A percentile compares a stretch with the other conserved stretches of the same genome.
Conservation (phyloP, 2,113 vertebrate species). For the Felis catus region F.catus_Fca126_mat1.0 CM031426.1:50936501-50937000, state of each 20-base stretch:
- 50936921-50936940: too few species aligned
- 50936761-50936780: background rate
- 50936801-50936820: background rate
- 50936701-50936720: background rate
- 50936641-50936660: background rate
- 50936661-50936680: background rate
- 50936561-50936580: background rate
- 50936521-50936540: background rate
- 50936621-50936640: background rate
- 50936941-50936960: too few species aligned
- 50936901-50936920: too few species aligned
- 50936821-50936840: background rate
- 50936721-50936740: background rate
- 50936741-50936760: background rate
- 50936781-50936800: background rate
- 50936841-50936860: too few species aligned
- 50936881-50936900: too few species aligned
- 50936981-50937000: too few species aligned
- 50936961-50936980: too few species aligned
- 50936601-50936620: background rate
- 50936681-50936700: background rate
- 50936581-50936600: background rate
- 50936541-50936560: background rate
- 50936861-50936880: too few species aligned
- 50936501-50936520: background rate